Evolutionary conservation across 2,888 invertebrate genomes (phyloP).

Genomic region (Apoda limacodes): DNA sequence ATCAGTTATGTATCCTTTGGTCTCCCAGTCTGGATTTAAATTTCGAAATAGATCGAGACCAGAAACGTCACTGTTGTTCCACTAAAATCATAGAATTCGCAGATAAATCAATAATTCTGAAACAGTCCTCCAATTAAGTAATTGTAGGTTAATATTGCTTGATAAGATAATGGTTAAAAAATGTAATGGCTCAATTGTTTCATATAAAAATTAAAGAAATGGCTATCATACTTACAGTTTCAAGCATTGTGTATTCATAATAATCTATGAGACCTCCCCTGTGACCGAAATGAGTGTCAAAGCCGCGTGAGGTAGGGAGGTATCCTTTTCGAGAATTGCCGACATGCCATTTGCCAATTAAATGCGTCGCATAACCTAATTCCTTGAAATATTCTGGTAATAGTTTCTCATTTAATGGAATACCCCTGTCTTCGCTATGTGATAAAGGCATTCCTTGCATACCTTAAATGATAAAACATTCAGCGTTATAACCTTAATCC

Average conservation of each 20-base stretch:
- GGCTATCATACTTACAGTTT: conserved; percentile 38
- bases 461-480: conserved; percentile 34
- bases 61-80: conserved; percentile 32
- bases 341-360: conserved; percentile 86
- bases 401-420: conserved; percentile 58
- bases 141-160: too few species aligned
- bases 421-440: conserved; percentile 49
- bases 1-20: conserved; percentile 77
- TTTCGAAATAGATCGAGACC: conserved; percentile 68
- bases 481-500: too few species aligned
- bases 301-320: conserved; percentile 80
- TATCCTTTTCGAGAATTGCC: conserved; percentile 66
- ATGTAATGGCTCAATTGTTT: too few species aligned
- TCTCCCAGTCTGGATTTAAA: conserved; percentile 62
- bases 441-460: conserved; percentile 58
- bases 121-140: too few species aligned
- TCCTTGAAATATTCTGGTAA: conserved; percentile 73
- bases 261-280: conserved; percentile 87
- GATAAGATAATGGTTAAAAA: too few species aligned
- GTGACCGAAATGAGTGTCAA: conserved; percentile 87
- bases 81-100: conserved; percentile 26
- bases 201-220: too few species aligned
- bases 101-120: not conserved
- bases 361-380: conserved; percentile 79
- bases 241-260: conserved; percentile 65